Base-by-base conservation (phyloP, 1,140 invertebrate genomes). In the Ostrea edulis region DNA sequence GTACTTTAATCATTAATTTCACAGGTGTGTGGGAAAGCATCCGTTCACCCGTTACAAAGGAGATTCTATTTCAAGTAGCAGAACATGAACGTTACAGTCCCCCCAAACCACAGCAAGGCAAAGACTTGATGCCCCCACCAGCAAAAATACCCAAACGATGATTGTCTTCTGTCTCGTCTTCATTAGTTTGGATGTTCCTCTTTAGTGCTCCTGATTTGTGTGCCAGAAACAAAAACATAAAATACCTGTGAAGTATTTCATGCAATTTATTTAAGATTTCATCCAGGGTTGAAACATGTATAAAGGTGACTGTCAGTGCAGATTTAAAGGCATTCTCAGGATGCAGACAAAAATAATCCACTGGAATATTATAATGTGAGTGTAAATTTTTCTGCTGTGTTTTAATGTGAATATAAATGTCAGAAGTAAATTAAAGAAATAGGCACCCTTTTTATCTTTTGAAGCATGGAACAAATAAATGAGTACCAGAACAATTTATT, bases 31-130 rank as follows among this genome's bases (percentile, higher is more conserved):
- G 93, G 85, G 92, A 95, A 52, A 95, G 95, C 89, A 96, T 99
- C 93, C 92, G 92, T 25, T 94, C 97, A 92, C 98, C 98, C 1
- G 96, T 98, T 0, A 98, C 97, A 0, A 97, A 97, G 93, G 97
- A 98, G 51, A 95, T 95, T 89, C 95, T 98, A n/a, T 93, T 98
- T 62, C 95, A 97, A 65, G 97, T 95, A 93, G 98, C 98, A 89
- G 95, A 96, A 17, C 95, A 94, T 22, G 87, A 88, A 84, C 14
- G 87, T 25, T 88, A 22, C 25, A 71, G 65, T 44, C 71, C 84
- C 0, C 87, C 17, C 5, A 77, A 71, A 53, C 44, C 65, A 71
- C n/a, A 77, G n/a, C 65, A 25, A 86, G 25, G 11, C 17, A 53
- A 58, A 29, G 65, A 86, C 11, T n/a, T 86, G 22, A 86, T 88